Evolutionary conservation across 2,888 invertebrate genomes (phyloP), one percentile per base, ranked within the genome.

Genomic region (Ophonus ardosiacus): DNA sequence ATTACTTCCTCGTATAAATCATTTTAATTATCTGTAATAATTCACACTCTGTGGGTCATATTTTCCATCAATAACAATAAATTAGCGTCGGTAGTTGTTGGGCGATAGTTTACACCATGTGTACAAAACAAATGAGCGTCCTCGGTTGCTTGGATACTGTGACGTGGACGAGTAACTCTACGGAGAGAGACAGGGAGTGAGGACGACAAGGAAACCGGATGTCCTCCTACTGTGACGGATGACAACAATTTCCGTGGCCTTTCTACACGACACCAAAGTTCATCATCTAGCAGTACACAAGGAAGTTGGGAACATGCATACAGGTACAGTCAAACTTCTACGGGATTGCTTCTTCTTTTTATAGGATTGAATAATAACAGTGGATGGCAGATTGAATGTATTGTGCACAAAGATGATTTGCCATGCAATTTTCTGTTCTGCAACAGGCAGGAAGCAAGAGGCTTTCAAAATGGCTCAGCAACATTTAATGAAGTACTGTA

Each of bases 201-300:
- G 17, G 17, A 43, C 18, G 65, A 76, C 43, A 38, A n/a, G 82
- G 71, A 83, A 76, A 83, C 76, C 76, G 83, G 82, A 83, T 61
- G 83, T 84, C 78, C 84, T 78, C 68, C 68, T 86, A 79, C 84
- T 85, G 86, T 87, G 86, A 87, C 86, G 86, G 86, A 87, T 87
- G 86, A 85, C 85, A 82, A 86, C 85, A 87, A 87, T 87, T 87
- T 87, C 87, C 86, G 86, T 68, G 84, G 85, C 85, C 84, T 86
- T 87, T 86, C 86, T 86, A 83, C 59, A 61, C 86, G 81, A 80
- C 85, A 85, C 71, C 68, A 80, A 68, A 68, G 74, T 80, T 85
- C 71, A 85, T 85, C 85, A 85, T 85, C 79, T 80, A 51, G 78
- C 43, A 56, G 78, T 78, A 78, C 31, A 78, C 56, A 57, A 78